These are phyloP conservation scores for Cephalotes varians DNA, from an alignment of 2,888 invertebrate genomes.

Conservation along the genomic window DNA sequence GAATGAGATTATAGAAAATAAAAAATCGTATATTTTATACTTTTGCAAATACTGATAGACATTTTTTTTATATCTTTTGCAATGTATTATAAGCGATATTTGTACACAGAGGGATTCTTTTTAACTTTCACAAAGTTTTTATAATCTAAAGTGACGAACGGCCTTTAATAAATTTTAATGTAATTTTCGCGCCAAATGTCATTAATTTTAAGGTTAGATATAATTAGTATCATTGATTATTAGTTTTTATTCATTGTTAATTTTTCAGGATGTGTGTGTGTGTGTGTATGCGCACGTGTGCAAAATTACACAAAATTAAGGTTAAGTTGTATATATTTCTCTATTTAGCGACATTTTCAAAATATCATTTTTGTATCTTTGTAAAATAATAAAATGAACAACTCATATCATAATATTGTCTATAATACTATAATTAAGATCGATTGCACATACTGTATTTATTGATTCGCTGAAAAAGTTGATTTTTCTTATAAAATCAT, in stretches of 20 bases:
- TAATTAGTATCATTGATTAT: not conserved
- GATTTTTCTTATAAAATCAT: not conserved
- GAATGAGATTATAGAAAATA: not conserved
- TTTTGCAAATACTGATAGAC: not conserved
- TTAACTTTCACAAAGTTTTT: not conserved
- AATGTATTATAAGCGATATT: not conserved
- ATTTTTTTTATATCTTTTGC: not conserved
- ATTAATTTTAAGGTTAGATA: not conserved
- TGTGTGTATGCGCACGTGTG: too few relatives aligned
- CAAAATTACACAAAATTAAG: not conserved
- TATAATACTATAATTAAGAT: not conserved
- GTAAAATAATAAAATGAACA: conserved; percentile 10
- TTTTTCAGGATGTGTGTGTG: too few relatives aligned
- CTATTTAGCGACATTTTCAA: not conserved
- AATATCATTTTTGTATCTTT: conserved; percentile 3
- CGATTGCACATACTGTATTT: not conserved
- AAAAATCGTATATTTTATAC: not conserved
- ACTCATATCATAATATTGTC: too few relatives aligned
- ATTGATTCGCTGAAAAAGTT: not conserved
- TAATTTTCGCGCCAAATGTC: not conserved
- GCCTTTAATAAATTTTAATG: conserved; percentile 1
- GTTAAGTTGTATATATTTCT: not conserved
- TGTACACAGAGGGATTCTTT: not conserved
- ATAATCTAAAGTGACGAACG: not conserved
- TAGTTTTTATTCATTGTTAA: too few relatives aligned